phyloP scores from a whole-genome alignment of 1,140 invertebrate species.

The Triops longicaudatus region DNA sequence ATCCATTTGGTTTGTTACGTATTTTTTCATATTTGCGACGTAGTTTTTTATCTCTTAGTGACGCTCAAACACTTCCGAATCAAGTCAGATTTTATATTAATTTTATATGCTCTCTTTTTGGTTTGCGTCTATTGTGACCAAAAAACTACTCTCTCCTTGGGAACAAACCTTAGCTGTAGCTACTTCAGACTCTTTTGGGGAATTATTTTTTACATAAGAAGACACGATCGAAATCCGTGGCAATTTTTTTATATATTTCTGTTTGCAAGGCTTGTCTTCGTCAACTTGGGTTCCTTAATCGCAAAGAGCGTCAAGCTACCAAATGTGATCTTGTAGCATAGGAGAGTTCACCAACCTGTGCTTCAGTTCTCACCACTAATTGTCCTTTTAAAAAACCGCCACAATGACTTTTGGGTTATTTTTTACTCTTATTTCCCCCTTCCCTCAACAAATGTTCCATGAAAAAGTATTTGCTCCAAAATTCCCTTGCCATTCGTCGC shows the following conservation, averaged over 20 bases:
- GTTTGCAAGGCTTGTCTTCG: neutral
- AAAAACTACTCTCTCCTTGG: conserved; percentile 4
- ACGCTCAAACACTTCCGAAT: conserved; percentile 3
- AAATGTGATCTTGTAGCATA: conserved; percentile 12
- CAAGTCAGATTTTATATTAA: conserved; percentile 13
- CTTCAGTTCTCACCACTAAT: conserved; percentile 7
- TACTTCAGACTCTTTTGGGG: neutral
- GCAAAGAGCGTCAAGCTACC: conserved; percentile 8
- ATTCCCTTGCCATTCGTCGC: conserved; percentile 9
- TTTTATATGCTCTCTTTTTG: conserved; percentile 6
- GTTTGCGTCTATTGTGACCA: conserved; percentile 8
- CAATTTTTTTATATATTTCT: neutral
- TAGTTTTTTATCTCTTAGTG: neutral
- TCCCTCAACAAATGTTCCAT: neutral
- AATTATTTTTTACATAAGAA: neutral
- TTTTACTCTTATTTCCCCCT: neutral
- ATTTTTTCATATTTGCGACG: conserved; percentile 8
- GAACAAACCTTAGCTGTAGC: conserved; percentile 14
- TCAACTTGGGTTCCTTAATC: neutral
- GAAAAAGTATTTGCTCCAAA: neutral
- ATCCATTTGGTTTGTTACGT: neutral
- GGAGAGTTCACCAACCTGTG: conserved; percentile 1
- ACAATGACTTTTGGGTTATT: neutral
- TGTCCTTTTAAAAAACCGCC: neutral
- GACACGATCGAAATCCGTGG: neutral